phyloP scores from a whole-genome alignment of 2,113 vertebrate genomes.

The Protomyctophum bolini region DNA sequence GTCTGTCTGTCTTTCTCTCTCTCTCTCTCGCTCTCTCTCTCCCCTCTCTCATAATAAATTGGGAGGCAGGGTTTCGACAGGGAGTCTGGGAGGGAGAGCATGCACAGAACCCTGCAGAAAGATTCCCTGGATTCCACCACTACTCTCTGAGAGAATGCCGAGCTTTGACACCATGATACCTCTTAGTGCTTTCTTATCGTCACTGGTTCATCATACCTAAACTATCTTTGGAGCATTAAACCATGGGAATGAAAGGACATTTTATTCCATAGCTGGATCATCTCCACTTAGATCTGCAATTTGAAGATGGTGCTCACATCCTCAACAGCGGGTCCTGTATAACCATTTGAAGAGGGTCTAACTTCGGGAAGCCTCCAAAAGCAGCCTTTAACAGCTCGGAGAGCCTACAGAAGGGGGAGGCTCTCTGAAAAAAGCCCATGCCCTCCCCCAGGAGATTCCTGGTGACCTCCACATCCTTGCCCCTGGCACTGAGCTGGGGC shows the following conservation, averaged over 20 bases:
- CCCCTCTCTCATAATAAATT: conserved; percentile 45
- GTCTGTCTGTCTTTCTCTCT: background rate
- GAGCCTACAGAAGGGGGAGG: background rate
- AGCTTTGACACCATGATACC: background rate
- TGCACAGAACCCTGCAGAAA: conserved; percentile 27
- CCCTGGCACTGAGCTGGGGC: conserved; percentile 84
- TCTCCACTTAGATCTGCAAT: conserved; percentile 27
- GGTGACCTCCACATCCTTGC: conserved; percentile 78
- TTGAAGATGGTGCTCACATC: conserved; percentile 21
- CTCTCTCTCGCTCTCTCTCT: background rate
- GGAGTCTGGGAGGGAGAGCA: conserved; percentile 32
- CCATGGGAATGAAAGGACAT: conserved; percentile 42
- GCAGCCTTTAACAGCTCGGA: conserved; percentile 1
- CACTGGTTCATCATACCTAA: background rate
- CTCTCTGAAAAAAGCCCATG: conserved; percentile 56
- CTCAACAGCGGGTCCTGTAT: conserved; percentile 5
- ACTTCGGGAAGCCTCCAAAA: background rate
- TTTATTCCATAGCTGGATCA: conserved; percentile 20
- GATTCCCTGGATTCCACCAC: conserved; percentile 32
- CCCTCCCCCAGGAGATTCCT: conserved; percentile 77
- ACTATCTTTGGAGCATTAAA: conserved; percentile 23
- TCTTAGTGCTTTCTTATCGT: background rate
- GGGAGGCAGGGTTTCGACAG: conserved; percentile 58
- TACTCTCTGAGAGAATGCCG: conserved; percentile 32
- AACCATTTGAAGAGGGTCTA: conserved; percentile 37